phyloP scores from a whole-genome alignment of 2,113 vertebrate species.

The Neolamprologus caudopunctatus region DNA sequence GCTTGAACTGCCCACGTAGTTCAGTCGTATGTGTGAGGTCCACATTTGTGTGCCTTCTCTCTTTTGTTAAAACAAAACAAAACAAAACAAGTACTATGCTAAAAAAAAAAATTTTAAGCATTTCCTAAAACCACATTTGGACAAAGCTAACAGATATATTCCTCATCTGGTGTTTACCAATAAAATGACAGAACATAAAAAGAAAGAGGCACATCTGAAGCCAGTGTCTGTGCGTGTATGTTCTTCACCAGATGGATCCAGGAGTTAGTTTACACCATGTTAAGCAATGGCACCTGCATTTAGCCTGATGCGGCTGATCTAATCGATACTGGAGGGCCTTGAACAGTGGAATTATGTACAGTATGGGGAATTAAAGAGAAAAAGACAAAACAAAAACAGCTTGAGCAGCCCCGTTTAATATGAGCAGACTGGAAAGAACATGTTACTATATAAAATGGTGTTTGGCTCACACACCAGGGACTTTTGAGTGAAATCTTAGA shows the following conservation, averaged over 20 bases:
- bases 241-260: neutral
- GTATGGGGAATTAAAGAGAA: neutral
- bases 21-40: slow-evolving; percentile 45
- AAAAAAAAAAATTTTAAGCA: neutral
- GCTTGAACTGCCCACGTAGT: slow-evolving; percentile 41
- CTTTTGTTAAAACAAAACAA: neutral
- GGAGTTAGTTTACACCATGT: neutral
- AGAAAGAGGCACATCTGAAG: neutral
- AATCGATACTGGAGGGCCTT: neutral
- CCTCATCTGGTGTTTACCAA: neutral
- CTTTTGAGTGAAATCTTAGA: neutral
- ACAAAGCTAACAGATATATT: neutral
- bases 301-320: neutral
- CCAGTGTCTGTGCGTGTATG: neutral
- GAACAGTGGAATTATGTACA: neutral
- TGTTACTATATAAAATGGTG: neutral
- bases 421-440: neutral
- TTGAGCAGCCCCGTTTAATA: neutral
- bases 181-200: neutral
- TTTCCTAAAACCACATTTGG: slow-evolving; percentile 19
- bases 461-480: neutral
- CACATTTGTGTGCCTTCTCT: neutral
- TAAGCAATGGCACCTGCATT: neutral
- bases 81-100: neutral
- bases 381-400: neutral